A percentile compares a stretch with the other conserved stretches of the same genome.
These are phyloP conservation scores for Aplocera efformata DNA, from an alignment of 2,888 invertebrate species.

Conservation along the genomic window DNA sequence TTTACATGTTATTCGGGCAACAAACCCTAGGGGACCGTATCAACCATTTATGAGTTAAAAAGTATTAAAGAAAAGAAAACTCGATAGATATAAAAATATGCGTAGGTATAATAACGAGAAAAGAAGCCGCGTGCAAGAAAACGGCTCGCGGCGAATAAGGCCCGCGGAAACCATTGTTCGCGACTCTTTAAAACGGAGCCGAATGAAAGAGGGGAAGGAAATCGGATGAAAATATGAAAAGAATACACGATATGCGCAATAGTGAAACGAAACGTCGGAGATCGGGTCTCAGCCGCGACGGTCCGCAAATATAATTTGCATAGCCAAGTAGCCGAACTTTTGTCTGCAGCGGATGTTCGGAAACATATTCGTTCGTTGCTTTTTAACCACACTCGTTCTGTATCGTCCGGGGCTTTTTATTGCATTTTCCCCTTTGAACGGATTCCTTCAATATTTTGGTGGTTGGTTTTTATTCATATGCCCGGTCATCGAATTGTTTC, in stretches of 20 bases:
- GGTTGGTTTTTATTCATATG: constrained; percentile 77
- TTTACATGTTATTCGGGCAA: constrained; percentile 78
- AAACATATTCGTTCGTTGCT: constrained; percentile 78
- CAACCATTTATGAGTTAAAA: constrained; percentile 78
- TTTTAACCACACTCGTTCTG: constrained; percentile 77
- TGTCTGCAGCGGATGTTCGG: constrained; percentile 77
- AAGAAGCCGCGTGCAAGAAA: constrained; percentile 72
- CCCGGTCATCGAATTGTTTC: constrained; percentile 76
- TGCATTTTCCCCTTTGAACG: constrained; percentile 79
- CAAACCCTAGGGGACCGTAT: constrained; percentile 76
- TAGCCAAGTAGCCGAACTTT: constrained; percentile 79
- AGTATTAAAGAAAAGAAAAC: constrained; percentile 79
- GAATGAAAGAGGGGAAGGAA: constrained; percentile 78
- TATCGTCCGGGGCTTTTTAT: constrained; percentile 70
- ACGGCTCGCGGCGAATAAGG: constrained; percentile 75
- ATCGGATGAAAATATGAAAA: constrained; percentile 81
- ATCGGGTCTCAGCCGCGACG: constrained; percentile 73
- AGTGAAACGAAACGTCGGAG: constrained; percentile 77
- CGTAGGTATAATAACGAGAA: constrained; percentile 66
- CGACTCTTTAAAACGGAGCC: constrained; percentile 76
- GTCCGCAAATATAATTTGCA: constrained; percentile 82
- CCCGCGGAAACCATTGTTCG: constrained; percentile 77
- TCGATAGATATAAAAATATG: constrained; percentile 73
- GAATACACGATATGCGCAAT: constrained; percentile 76
- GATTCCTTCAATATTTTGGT: constrained; percentile 79